phyloP scores from a whole-genome alignment of 2,113 vertebrate species.

The Chloropsis cyanopogon region DNA sequence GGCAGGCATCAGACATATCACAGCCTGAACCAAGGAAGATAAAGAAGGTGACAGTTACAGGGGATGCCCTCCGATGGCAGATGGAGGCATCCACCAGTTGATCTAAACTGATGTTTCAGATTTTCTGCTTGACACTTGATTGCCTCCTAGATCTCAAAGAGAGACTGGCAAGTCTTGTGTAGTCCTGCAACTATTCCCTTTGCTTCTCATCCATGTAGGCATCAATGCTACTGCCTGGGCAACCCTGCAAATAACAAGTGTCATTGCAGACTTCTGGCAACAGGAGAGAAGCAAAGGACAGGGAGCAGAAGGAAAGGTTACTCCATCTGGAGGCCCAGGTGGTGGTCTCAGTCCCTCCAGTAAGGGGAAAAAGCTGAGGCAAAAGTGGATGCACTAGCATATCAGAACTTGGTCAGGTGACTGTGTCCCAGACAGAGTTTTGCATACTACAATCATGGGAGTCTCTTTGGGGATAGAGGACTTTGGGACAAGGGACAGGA shows the following conservation, averaged over 20 bases:
- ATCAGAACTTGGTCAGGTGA: not conserved
- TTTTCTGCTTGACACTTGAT: not conserved
- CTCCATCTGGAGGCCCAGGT: not conserved
- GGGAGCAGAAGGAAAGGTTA: not conserved
- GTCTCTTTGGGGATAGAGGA: not conserved
- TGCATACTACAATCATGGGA: not conserved
- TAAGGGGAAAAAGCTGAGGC: not conserved
- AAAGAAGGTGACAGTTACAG: no score
- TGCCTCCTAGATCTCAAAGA: not conserved
- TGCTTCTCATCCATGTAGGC: not conserved
- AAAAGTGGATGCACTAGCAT: not conserved
- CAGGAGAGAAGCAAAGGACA: not conserved
- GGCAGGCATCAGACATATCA: not conserved
- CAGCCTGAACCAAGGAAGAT: not conserved
- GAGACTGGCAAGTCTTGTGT: not conserved
- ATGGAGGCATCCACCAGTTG: not conserved
- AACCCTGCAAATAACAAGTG: not conserved
- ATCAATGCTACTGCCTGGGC: no score
- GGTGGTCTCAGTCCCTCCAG: not conserved
- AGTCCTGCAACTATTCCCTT: not conserved
- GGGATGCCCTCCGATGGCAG: fast-evolving
- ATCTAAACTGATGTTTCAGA: not conserved
- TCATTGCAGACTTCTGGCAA: not conserved
- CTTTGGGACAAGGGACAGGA: not conserved
- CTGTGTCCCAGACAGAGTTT: not conserved